Conservation (phyloP, 2,797 vertebrate species). For the Hypotaenidia philippensis region DNA sequence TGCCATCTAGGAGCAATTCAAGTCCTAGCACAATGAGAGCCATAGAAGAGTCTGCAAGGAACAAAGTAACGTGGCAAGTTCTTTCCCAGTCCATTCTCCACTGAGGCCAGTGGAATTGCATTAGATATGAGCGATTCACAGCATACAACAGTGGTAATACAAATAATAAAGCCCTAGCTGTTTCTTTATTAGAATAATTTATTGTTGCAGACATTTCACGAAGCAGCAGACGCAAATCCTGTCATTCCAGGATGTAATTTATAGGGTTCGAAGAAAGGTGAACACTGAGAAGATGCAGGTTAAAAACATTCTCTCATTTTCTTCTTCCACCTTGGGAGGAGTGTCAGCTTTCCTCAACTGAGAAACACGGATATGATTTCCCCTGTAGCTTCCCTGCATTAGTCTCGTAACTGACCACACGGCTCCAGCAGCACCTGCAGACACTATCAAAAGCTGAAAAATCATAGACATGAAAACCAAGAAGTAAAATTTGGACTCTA, state of each 20-base stretch:
- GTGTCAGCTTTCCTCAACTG: background rate
- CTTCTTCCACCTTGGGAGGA: background rate
- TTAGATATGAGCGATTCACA: background rate
- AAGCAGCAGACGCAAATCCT: background rate
- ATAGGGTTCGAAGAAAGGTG: background rate
- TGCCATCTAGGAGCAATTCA: background rate
- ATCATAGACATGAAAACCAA: background rate
- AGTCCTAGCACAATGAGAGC: background rate
- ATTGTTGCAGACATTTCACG: background rate
- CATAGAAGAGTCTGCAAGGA: background rate
- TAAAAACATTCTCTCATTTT: background rate
- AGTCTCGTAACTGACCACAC: background rate
- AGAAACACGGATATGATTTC: background rate
- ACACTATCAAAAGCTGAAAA: background rate
- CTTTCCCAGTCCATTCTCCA: background rate
- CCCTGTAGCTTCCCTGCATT: background rate
- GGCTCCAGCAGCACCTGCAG: background rate
- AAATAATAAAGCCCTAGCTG: background rate
- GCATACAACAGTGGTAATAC: background rate
- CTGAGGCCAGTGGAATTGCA: background rate
- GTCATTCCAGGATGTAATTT: background rate
- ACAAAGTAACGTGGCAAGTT: background rate
- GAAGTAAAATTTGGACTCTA: background rate
- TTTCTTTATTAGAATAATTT: background rate
- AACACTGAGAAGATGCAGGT: background rate